Percentiles rank a stretch among this genome's conserved stretches.
phyloP scores from a whole-genome alignment of 2,888 invertebrate genomes.

The Ectemnius lituratus region DNA sequence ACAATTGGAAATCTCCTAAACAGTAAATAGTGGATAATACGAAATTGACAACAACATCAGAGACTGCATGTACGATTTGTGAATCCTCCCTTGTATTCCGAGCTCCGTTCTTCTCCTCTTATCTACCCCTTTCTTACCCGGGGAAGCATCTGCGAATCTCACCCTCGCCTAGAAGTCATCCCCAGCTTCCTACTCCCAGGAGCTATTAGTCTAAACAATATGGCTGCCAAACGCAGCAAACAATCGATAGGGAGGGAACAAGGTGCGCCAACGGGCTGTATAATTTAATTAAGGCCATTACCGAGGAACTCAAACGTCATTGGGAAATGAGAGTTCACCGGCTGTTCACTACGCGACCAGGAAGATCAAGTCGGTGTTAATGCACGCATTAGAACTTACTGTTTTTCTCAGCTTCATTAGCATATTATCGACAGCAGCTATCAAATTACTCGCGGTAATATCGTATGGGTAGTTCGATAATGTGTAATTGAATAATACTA shows the following conservation, averaged over 20 bases:
- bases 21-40: too few species aligned
- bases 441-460: too few species aligned
- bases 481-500: too few species aligned
- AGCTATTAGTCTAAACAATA: constrained; percentile 76
- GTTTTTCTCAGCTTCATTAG: too few species aligned
- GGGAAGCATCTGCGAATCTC: constrained; percentile 46
- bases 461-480: too few species aligned
- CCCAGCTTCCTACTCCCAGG: constrained; percentile 70
- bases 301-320: constrained; percentile 54
- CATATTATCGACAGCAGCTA: too few species aligned
- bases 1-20: too few species aligned
- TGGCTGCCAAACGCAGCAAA: constrained; percentile 75
- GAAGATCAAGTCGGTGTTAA: neutral
- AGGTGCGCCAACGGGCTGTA: constrained; percentile 60
- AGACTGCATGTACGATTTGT: constrained; percentile 44
- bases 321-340: constrained; percentile 6
- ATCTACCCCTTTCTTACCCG: constrained; percentile 20
- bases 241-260: constrained; percentile 69
- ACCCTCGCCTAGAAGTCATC: constrained; percentile 53
- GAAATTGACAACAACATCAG: too few species aligned
- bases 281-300: constrained; percentile 71
- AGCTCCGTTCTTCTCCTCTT: constrained; percentile 41
- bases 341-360: too few species aligned
- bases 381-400: neutral
- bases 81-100: constrained; percentile 48